Base-by-base conservation (phyloP, 2,113 vertebrate species). In the Mirounga angustirostris region DNA sequence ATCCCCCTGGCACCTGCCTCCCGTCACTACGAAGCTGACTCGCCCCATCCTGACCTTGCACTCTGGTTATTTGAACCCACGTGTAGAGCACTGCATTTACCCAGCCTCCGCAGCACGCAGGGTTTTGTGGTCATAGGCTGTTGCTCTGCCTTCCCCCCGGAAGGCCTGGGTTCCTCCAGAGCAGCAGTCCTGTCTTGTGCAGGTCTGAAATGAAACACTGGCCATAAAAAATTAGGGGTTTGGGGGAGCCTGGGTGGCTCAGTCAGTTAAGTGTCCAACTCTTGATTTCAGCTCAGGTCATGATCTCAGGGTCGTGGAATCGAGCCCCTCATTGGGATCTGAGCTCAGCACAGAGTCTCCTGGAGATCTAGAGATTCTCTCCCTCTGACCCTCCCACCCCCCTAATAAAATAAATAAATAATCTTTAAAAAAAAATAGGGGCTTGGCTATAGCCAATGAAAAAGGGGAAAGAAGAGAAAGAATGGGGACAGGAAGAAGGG, bases 81-180 rank as follows among this genome's bases (percentile, higher is more conserved):
- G 4, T 2, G 0, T 5, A n/a, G 33, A 36, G 43, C 14, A 5
- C 2, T 3, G n/a, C 11, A 0, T 43, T 19, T 3, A 12, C 43
- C 7, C 21, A 21, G 24, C 26, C 88, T 30, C 26, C 2, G 1
- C 1, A 2, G 28, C 28, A 6, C 1, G 3, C 4, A 2, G 26
- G 79, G n/a, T 2, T 63, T 4, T 56, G 79, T 14, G 43, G 11
- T 24, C 54, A 1, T 0, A 9, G 36, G 54, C 28, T 8, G 0
- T 8, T 33, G 78, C 28, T 40, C 76, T 13, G 8, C 16, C 65
- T 81, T 67, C 7, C 46, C 61, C 33, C 33, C 6, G 0, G 33
- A 1, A 12, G 85, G 40, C 11, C 22, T 18, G 22, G 36, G n/a
- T 59, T 52, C 22, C 52, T 40, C 65, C 36, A 2, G 24, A 46